phyloP scores from a whole-genome alignment of 2,888 invertebrate species.

The Asteroscopus sphinx region DNA sequence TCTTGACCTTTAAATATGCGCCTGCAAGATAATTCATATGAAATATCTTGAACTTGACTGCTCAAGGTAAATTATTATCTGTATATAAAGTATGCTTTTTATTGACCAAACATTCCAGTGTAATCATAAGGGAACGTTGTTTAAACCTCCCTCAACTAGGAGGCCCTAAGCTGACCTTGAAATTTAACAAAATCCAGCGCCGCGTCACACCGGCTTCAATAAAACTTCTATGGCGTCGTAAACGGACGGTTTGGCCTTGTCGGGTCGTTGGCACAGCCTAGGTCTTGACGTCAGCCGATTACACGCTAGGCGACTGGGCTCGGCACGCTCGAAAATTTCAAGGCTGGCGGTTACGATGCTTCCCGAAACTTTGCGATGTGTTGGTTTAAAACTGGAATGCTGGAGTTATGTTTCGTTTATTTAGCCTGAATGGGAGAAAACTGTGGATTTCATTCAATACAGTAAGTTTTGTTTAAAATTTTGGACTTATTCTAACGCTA shows the following conservation, averaged over 20 bases:
- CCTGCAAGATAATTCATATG: too few relatives aligned
- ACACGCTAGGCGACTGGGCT: conserved; percentile 60
- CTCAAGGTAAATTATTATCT: too few relatives aligned
- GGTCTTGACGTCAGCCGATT: conserved; percentile 68
- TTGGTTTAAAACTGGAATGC: conserved; percentile 18
- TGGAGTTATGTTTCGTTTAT: conserved; percentile 7
- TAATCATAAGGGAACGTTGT: too few relatives aligned
- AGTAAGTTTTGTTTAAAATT: background rate
- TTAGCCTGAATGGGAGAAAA: background rate
- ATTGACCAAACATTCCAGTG: too few relatives aligned
- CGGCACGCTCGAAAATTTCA: conserved; percentile 52
- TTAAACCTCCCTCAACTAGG: too few relatives aligned
- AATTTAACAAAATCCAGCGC: conserved; percentile 44
- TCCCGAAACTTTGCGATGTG: conserved; percentile 34
- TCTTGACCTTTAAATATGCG: too few relatives aligned
- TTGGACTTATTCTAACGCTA: background rate
- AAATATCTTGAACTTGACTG: too few relatives aligned
- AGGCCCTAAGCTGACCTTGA: conserved; percentile 37
- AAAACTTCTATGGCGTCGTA: conserved; percentile 70
- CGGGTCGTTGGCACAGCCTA: conserved; percentile 75
- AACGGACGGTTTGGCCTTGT: conserved; percentile 72
- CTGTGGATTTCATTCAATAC: background rate
- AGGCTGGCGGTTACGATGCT: conserved; percentile 46
- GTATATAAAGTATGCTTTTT: too few relatives aligned
- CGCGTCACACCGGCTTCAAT: conserved; percentile 65